A percentile compares a stretch with the other conserved stretches of the same genome.
Conservation (phyloP, 1,140 invertebrate genomes). For the Matsumurasca onukii region DNA sequence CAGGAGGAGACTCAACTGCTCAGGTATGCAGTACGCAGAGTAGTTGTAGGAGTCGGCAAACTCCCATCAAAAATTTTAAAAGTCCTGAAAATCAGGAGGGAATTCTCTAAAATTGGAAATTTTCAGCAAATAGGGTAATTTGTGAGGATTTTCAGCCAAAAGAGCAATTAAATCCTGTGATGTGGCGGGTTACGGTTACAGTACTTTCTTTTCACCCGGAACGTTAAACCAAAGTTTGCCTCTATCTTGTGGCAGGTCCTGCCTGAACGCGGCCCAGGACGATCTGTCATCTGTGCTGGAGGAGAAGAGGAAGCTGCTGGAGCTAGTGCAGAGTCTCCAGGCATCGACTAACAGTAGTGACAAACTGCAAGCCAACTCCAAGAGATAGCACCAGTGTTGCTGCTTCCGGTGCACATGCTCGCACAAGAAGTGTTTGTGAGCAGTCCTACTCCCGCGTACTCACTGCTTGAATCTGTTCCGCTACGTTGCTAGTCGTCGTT, state of each 20-base stretch:
- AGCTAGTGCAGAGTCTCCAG: conserved; percentile 47
- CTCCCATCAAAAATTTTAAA: not conserved
- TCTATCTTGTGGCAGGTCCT: not conserved
- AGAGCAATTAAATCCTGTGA: too few species aligned
- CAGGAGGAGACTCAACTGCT: conserved; percentile 64
- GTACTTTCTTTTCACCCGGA: too few species aligned
- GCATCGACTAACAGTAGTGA: conserved; percentile 53
- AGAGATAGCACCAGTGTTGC: conserved; percentile 65
- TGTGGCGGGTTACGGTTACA: too few species aligned
- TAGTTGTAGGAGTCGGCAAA: not conserved
- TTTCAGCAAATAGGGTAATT: not conserved
- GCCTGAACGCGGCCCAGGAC: conserved; percentile 58
- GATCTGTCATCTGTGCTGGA: conserved; percentile 65
- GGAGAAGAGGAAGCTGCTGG: conserved; percentile 71
- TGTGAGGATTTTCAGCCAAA: too few species aligned
- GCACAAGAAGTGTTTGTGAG: too few species aligned
- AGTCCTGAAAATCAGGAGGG: not conserved
- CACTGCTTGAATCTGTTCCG: too few species aligned
- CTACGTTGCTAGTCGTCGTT: too few species aligned
- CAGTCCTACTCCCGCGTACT: too few species aligned
- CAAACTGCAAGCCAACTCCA: conserved; percentile 52
- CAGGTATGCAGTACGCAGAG: conserved; percentile 45
- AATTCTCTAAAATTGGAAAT: not conserved
- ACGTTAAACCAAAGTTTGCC: too few species aligned
- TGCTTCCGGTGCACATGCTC: conserved; percentile 57